phyloP scores from a whole-genome alignment of 1,140 invertebrate species.

The Stenopsyche tienmushanensis region DNA sequence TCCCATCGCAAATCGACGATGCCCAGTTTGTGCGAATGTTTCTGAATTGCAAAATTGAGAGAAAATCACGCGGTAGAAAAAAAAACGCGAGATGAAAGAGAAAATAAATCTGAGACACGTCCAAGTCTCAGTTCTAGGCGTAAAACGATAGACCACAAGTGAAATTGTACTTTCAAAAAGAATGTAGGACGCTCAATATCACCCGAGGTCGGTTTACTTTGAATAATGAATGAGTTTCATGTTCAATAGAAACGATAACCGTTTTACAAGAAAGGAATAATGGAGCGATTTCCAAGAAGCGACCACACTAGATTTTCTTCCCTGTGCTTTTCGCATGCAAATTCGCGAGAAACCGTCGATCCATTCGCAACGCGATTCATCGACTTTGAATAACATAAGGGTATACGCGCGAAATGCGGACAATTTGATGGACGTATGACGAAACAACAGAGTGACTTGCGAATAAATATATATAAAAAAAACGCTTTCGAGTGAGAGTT shows the following conservation, averaged over 20 bases:
- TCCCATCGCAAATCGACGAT: too few relatives aligned
- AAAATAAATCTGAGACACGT: too few relatives aligned
- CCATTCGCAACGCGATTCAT: neutral
- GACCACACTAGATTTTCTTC: too few relatives aligned
- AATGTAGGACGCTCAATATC: conserved; percentile 25
- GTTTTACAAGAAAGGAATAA: neutral
- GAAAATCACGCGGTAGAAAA: neutral
- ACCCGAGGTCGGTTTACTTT: conserved; percentile 21
- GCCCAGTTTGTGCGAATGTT: neutral
- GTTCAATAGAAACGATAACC: neutral
- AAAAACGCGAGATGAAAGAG: too few relatives aligned
- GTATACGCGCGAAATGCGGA: neutral
- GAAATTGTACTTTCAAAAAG: conserved; percentile 22
- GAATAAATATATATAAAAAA: too few relatives aligned
- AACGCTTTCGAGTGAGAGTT: too few relatives aligned
- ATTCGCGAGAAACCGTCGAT: neutral
- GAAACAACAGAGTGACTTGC: too few relatives aligned
- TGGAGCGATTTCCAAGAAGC: neutral
- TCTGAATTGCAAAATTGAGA: neutral
- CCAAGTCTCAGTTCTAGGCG: too few relatives aligned
- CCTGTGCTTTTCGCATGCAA: neutral
- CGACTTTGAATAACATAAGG: neutral
- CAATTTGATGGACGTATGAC: too few relatives aligned
- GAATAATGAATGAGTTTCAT: conserved; percentile 18
- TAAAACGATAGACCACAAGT: conserved; percentile 8